Evolutionary conservation across 35 echinoderm and acorn worm genomes (phyloP), one percentile per base, ranked within the genome.

Genomic region (Heliocidaris tuberculata): DNA sequence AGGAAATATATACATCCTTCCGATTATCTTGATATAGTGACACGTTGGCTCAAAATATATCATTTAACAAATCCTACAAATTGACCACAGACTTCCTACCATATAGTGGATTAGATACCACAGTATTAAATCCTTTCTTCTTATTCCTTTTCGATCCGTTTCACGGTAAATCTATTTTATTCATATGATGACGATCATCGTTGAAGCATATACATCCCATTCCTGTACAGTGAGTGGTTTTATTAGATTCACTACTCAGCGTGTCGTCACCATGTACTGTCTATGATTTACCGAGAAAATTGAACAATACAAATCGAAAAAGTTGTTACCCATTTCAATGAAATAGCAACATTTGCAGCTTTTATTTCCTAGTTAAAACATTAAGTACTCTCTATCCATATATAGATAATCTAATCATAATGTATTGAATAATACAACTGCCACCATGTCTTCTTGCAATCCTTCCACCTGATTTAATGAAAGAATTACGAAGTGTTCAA

Each of bases 81-180:
- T 78, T 78, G 27, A 78, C 65, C 65, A 78, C 65, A 78, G 27
- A 78, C 65, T 78, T 78, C 65, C 65, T 78, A 27, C 65, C 27
- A 78, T 78, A n/a, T 78, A 8, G 7, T n/a, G 21, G 21, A 78
- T 78, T 78, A 78, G 65, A 78, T 78, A 78, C 65, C 65, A 24
- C 21, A n/a, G 19, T 78, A 78, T 78, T n/a, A 78, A 42, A 78
- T n/a, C 65, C 65, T 78, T 78, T 78, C 65, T 19, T 78, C 65
- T 78, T 78, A 78, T 78, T 78, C 65, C 2, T 78, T 78, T n/a
- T 78, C 6, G 27, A 78, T 27, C 27, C 2, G 65, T 78, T 78
- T 78, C 65, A n/a, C 8, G 65, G 65, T 78, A 78, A 78, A 78
- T 78, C 65, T 78, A 78, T 78, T 78, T 78, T 78, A 78, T 78